phyloP scores from a whole-genome alignment of 2,113 vertebrate species.

The human region DNA sequence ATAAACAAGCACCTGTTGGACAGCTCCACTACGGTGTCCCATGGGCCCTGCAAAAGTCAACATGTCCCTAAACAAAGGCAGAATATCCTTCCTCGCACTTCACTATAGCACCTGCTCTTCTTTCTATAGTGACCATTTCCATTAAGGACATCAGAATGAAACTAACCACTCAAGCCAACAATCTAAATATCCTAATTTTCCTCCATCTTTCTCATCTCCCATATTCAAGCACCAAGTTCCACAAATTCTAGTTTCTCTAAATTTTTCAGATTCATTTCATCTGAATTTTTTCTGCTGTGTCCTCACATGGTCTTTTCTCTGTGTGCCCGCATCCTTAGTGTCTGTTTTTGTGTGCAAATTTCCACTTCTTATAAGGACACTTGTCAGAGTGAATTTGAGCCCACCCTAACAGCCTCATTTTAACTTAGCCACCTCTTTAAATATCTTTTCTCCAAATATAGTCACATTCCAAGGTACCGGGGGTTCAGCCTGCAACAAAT shows the following conservation, averaged over 20 bases:
- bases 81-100: background rate
- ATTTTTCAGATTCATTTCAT: background rate
- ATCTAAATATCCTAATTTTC: background rate
- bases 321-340: fast-evolving
- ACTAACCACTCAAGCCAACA: background rate
- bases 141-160: background rate
- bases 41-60: background rate
- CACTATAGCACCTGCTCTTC: background rate
- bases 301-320: background rate
- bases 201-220: background rate
- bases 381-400: background rate
- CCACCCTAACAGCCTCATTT: background rate
- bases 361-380: background rate
- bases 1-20: background rate
- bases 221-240: background rate
- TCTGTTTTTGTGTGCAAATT: background rate
- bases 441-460: background rate
- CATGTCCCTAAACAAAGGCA: background rate
- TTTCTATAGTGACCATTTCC: background rate
- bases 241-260: background rate
- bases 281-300: background rate
- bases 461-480: background rate
- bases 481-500: background rate
- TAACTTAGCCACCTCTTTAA: background rate
- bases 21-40: background rate